Evolutionary conservation across 2,888 invertebrate species (phyloP).

Genomic region (Eucera pruinosa): DNA sequence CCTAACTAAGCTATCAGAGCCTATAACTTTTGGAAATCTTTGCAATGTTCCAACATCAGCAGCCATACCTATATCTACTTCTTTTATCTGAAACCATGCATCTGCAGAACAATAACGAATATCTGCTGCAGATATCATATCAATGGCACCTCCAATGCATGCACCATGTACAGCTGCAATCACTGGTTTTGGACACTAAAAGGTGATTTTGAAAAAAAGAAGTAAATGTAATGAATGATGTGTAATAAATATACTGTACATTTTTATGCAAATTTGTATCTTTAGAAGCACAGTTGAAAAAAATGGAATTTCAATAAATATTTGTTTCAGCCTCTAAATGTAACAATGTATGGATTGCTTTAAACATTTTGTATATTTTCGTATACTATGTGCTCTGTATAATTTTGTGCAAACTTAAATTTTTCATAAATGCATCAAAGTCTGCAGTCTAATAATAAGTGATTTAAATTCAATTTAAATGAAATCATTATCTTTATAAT

Average conservation of each 20-base stretch:
- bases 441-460: too few species aligned
- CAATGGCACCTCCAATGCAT: slow-evolving; percentile 96
- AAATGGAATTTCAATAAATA: too few species aligned
- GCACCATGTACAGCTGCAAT: slow-evolving; percentile 94
- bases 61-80: slow-evolving; percentile 94
- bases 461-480: slow-evolving; percentile 31
- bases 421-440: too few species aligned
- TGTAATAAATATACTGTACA: too few species aligned
- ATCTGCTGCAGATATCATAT: slow-evolving; percentile 95
- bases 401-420: too few species aligned
- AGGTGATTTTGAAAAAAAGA: slow-evolving; percentile 11
- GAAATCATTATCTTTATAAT: background rate
- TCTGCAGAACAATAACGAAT: slow-evolving; percentile 96
- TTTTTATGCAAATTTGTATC: too few species aligned
- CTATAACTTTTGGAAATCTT: slow-evolving; percentile 95
- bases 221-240: slow-evolving; percentile 32
- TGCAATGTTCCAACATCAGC: slow-evolving; percentile 98
- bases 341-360: too few species aligned
- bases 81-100: slow-evolving; percentile 96
- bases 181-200: slow-evolving; percentile 94
- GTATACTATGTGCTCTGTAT: too few species aligned
- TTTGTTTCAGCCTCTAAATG: too few species aligned
- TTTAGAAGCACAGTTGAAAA: too few species aligned
- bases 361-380: too few species aligned
- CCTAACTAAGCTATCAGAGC: slow-evolving; percentile 93